Conservation (phyloP, 2,888 invertebrate genomes). For the Dicyrtomina minuta region DNA sequence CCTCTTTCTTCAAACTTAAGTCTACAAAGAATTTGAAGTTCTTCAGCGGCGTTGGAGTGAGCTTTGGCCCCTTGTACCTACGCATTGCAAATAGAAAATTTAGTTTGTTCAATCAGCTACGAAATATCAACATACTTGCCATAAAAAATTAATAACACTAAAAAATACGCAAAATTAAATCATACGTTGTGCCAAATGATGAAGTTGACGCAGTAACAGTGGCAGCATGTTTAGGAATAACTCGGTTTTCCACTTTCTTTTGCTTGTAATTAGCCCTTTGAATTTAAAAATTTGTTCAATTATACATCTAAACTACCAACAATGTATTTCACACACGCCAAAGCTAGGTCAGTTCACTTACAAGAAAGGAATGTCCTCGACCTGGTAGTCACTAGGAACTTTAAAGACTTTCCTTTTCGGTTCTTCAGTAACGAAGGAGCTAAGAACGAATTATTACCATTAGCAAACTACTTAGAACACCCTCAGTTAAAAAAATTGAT, state of each 20-base stretch:
- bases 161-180: neutral
- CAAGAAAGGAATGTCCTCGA: slow-evolving; percentile 9
- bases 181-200: neutral
- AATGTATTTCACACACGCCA: neutral
- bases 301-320: neutral
- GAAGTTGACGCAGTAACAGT: neutral
- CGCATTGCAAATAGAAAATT: slow-evolving; percentile 1
- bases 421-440: slow-evolving; percentile 65
- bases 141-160: neutral
- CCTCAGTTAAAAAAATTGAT: no score
- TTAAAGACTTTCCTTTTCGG: slow-evolving; percentile 72
- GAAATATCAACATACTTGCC: no score
- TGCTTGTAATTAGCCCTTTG: slow-evolving; percentile 58
- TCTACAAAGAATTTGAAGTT: slow-evolving; percentile 74
- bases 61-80: slow-evolving; percentile 40
- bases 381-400: slow-evolving; percentile 66
- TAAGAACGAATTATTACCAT: neutral
- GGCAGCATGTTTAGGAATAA: slow-evolving; percentile 45
- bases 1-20: slow-evolving; percentile 62
- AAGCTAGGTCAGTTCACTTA: no score
- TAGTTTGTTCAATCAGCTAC: no score
- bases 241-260: slow-evolving; percentile 33
- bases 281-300: slow-evolving; percentile 43
- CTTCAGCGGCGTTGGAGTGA: slow-evolving; percentile 61
- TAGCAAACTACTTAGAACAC: neutral